phyloP scores from a whole-genome alignment of 1,140 invertebrate species.

The Bathynomus jamesi region DNA sequence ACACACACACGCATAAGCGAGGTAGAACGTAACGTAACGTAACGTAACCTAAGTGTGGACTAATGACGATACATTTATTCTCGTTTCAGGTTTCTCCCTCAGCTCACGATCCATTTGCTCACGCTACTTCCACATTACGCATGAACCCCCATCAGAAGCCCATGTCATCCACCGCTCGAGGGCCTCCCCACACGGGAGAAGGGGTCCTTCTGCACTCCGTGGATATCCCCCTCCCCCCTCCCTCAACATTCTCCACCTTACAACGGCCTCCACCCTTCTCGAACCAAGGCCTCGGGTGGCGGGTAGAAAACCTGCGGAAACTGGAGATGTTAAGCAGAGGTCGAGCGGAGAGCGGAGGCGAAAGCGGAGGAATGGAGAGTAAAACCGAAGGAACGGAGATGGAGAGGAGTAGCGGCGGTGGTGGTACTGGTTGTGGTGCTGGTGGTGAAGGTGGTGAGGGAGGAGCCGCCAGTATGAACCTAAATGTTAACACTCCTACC shows the following conservation, averaged over 20 bases:
- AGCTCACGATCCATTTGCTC: neutral
- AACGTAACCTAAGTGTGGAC: too few relatives aligned
- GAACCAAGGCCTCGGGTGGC: neutral
- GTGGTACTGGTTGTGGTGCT: too few relatives aligned
- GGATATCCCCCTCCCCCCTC: neutral
- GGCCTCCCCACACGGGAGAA: neutral
- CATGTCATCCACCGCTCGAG: neutral
- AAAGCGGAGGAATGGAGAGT: too few relatives aligned
- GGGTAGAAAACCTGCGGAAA: neutral
- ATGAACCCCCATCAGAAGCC: neutral
- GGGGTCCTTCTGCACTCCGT: neutral
- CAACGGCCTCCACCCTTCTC: neutral
- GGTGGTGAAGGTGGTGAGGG: too few relatives aligned
- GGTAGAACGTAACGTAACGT: too few relatives aligned
- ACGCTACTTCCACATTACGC: neutral
- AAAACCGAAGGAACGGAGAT: too few relatives aligned
- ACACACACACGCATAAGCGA: too few relatives aligned
- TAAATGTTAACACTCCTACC: too few relatives aligned
- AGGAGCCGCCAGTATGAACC: too few relatives aligned
- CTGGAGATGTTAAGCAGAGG: neutral
- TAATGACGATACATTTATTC: neutral
- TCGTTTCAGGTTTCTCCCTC: neutral
- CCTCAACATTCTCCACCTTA: neutral
- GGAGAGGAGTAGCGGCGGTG: too few relatives aligned
- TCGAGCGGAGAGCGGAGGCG: neutral